Evolutionary conservation across 2,797 vertebrate species (phyloP).

Genomic region (Gambelia wislizenii): DNA sequence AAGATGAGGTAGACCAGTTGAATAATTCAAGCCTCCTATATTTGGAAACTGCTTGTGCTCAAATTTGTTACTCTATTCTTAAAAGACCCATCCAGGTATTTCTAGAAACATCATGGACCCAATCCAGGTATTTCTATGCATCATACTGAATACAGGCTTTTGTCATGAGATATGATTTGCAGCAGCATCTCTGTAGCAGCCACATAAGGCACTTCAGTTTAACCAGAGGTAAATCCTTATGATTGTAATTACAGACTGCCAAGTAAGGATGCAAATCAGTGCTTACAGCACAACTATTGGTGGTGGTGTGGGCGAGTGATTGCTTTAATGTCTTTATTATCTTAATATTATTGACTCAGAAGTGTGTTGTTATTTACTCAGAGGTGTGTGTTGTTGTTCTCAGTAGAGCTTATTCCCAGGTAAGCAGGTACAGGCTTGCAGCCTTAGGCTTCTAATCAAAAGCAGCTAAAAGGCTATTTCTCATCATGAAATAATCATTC

Average conservation of each 20-base stretch:
- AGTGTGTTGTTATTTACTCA: too few relatives aligned
- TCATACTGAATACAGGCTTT: background rate
- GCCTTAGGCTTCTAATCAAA: background rate
- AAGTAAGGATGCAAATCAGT: background rate
- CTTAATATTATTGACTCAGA: too few relatives aligned
- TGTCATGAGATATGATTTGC: background rate
- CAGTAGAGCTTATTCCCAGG: background rate
- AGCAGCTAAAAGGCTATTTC: background rate
- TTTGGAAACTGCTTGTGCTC: background rate
- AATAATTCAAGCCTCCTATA: background rate
- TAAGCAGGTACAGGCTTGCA: background rate
- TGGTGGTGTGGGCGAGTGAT: too few relatives aligned
- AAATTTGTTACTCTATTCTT: background rate
- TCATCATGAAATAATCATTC: background rate
- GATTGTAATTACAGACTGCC: background rate
- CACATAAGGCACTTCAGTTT: background rate
- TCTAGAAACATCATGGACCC: too few relatives aligned
- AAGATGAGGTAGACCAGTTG: background rate
- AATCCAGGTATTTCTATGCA: background rate
- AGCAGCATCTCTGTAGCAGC: background rate
- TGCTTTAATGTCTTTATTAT: too few relatives aligned
- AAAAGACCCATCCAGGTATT: background rate
- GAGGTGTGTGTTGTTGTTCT: background rate
- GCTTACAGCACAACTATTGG: background rate
- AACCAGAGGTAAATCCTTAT: background rate